Evolutionary conservation across 2,113 vertebrate genomes (phyloP).

Genomic region (Ondatra zibethicus): DNA sequence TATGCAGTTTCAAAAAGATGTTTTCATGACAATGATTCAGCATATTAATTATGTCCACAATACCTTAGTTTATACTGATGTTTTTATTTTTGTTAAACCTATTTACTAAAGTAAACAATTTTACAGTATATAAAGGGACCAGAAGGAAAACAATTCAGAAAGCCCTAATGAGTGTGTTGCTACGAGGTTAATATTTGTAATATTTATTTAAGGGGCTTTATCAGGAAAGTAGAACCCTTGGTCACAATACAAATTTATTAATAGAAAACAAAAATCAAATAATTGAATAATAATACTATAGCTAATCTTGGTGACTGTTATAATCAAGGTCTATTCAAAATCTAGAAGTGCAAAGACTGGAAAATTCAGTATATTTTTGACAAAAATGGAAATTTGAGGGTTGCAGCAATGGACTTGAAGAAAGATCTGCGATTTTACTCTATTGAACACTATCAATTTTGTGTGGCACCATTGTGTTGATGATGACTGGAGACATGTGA

Average conservation of each 20-base stretch:
- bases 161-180: rapidly evolving
- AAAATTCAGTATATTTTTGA: neutral
- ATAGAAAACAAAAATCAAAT: neutral
- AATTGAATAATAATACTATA: neutral
- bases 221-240: neutral
- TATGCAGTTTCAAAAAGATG: neutral
- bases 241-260: neutral
- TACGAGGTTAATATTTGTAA: neutral
- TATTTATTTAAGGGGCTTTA: neutral
- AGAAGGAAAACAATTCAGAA: neutral
- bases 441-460: neutral
- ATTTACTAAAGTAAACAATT: neutral
- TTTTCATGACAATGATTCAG: neutral
- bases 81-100: neutral
- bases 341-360: neutral
- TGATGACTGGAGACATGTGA: neutral
- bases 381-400: neutral
- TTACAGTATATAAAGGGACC: neutral
- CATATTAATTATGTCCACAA: neutral
- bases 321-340: conserved; percentile 4
- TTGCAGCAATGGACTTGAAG: neutral
- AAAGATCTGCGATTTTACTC: neutral
- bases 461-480: neutral
- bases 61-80: neutral
- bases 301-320: neutral